Base-by-base conservation (phyloP, 2,113 vertebrate species). In the Dendrocopos noguchii region DNA sequence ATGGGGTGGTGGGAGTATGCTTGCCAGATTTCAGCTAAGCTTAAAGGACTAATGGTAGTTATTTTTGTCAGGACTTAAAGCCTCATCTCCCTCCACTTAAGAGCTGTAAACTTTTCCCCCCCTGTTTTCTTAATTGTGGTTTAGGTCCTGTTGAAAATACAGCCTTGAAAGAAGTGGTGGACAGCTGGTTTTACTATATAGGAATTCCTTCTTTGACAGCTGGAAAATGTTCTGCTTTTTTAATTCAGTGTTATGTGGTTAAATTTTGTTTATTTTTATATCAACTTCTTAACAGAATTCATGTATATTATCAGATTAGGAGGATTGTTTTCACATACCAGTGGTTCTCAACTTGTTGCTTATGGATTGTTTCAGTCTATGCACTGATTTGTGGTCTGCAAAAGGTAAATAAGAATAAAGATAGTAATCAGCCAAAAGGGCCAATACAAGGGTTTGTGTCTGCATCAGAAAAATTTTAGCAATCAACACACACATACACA, bases 41-140 rank as follows among this genome's bases (percentile, higher is more conserved):
- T 66, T 63, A 18, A n/a, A 61, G 68, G 87, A 20, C 57, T 65
- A 4, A 15, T 39, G 36, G 33, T 55, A 4, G 11, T 61, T 28
- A 5, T 63, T 90, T 20, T 81, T 55, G 28, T 27, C 0, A 0
- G 84, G 63, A 39, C 25, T n/a, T n/a, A n/a, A n/a, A n/a, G n/a
- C n/a, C n/a, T n/a, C n/a, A n/a, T n/a, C n/a, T n/a, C n/a, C n/a
- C n/a, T n/a, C n/a, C n/a, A n/a, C n/a, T n/a, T n/a, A n/a, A n/a
- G n/a, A n/a, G n/a, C n/a, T n/a, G n/a, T n/a, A n/a, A n/a, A n/a
- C n/a, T n/a, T n/a, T n/a, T n/a, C n/a, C n/a, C n/a, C n/a, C 15
- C 27, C 3, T 15, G 10, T 39, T 57, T 61, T 73, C 50, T 36
- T 31, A 12, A 8, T 53, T 67, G 25, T 53, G 6, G 1, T 63